These are phyloP conservation scores for Camelus dromedarius DNA, from an alignment of 2,113 vertebrate genomes.

Conservation along the genomic window DNA sequence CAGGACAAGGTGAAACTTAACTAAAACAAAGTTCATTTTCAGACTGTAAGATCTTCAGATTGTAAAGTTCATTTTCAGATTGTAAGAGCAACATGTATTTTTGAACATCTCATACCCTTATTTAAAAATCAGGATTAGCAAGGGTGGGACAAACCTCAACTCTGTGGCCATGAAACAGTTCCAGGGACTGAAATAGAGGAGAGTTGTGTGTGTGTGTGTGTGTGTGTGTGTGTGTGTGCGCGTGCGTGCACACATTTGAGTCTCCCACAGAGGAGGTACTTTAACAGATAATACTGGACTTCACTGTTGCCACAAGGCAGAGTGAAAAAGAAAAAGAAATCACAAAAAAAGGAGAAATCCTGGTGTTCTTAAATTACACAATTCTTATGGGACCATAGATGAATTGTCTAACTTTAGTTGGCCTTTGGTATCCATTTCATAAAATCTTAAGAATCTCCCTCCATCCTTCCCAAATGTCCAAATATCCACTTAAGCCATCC, in stretches of 20 bases:
- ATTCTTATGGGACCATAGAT: background rate
- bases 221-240: fast-evolving
- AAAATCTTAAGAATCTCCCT: background rate
- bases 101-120: background rate
- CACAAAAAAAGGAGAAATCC: background rate
- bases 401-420: background rate
- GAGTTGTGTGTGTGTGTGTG: fast-evolving
- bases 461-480: background rate
- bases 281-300: background rate
- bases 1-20: background rate
- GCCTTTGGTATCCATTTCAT: background rate
- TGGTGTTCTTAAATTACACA: background rate
- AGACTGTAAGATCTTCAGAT: background rate
- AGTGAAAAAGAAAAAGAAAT: background rate
- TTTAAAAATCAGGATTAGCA: background rate
- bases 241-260: background rate
- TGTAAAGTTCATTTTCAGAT: background rate
- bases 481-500: background rate
- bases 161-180: background rate
- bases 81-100: background rate
- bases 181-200: background rate
- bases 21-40: background rate
- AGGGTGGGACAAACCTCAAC: background rate
- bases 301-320: background rate
- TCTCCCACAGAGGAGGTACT: background rate